Percentiles rank a stretch among this genome's conserved stretches.
These are phyloP conservation scores for Neoascia interrupta DNA, from an alignment of 2,888 invertebrate species.

Conservation along the genomic window DNA sequence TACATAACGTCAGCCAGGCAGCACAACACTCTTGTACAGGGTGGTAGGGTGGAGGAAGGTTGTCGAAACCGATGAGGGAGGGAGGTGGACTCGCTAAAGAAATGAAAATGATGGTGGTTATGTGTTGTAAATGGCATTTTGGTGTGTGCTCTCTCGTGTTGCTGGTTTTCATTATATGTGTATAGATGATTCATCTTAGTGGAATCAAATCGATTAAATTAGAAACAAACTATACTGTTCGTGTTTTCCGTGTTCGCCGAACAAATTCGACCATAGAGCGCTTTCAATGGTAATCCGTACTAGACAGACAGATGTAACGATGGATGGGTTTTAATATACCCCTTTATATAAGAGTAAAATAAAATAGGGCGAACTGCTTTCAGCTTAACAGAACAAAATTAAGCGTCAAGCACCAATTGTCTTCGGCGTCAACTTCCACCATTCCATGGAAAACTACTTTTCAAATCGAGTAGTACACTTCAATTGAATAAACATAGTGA, in stretches of 20 bases:
- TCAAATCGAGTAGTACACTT: too few relatives aligned
- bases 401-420: too few relatives aligned
- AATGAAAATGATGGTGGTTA: conserved; percentile 53
- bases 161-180: conserved; percentile 10
- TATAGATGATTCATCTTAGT: conserved; percentile 47
- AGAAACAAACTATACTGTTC: not conserved
- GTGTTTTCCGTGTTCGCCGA: not conserved
- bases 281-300: not conserved
- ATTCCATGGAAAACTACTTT: too few relatives aligned
- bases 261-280: not conserved
- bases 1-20: conserved; percentile 57
- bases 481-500: too few relatives aligned
- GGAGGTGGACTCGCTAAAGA: conserved; percentile 44
- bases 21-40: too few relatives aligned
- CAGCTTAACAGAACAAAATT: too few relatives aligned
- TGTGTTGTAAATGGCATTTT: conserved; percentile 55
- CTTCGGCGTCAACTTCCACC: too few relatives aligned
- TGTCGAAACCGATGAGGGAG: not conserved
- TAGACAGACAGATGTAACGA: too few relatives aligned
- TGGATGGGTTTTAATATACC: too few relatives aligned
- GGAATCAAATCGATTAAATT: conserved; percentile 54
- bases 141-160: conserved; percentile 31
- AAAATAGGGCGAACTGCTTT: too few relatives aligned
- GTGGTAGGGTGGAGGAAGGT: not conserved
- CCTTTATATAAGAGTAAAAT: too few relatives aligned